Evolutionary conservation across 2,113 vertebrate species (phyloP).

Genomic region (Triplophysa rosa): DNA sequence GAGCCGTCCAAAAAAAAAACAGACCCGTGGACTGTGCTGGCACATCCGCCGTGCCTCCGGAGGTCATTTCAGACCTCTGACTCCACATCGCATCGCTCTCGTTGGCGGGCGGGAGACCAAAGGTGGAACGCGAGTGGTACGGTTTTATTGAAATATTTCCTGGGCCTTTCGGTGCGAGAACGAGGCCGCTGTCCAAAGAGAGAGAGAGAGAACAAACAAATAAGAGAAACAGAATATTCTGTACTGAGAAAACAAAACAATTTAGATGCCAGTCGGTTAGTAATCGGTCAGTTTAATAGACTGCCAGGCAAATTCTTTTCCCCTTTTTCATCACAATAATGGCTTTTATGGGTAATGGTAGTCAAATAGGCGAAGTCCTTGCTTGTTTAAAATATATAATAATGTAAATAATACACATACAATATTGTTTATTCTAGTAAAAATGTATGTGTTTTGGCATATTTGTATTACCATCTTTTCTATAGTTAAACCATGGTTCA

Average conservation of each 20-base stretch:
- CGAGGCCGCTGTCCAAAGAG: not conserved
- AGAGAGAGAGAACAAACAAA: constrained; percentile 24
- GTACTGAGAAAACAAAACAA: not conserved
- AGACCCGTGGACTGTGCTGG: constrained; percentile 6
- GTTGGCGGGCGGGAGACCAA: constrained; percentile 22
- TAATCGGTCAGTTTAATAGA: not conserved
- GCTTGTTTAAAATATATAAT: not conserved
- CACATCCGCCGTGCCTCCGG: constrained; percentile 11
- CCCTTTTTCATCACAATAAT: not conserved
- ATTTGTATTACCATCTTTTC: no score
- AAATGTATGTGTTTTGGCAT: no score
- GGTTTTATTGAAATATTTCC: constrained; percentile 38
- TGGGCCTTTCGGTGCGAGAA: constrained; percentile 10
- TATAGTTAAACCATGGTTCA: no score
- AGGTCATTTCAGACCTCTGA: constrained; percentile 13
- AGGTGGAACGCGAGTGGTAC: constrained; percentile 4
- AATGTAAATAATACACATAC: no score
- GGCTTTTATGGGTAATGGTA: not conserved
- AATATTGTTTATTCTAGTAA: no score
- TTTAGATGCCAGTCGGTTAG: not conserved
- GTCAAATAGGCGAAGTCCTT: not conserved
- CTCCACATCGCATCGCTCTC: constrained; percentile 7
- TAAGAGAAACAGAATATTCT: constrained; percentile 13
- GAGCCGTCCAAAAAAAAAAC: not conserved
- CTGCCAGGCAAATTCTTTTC: not conserved